Evolutionary conservation across 1,140 invertebrate species (phyloP).

Genomic region (Scaptomyza montana): DNA sequence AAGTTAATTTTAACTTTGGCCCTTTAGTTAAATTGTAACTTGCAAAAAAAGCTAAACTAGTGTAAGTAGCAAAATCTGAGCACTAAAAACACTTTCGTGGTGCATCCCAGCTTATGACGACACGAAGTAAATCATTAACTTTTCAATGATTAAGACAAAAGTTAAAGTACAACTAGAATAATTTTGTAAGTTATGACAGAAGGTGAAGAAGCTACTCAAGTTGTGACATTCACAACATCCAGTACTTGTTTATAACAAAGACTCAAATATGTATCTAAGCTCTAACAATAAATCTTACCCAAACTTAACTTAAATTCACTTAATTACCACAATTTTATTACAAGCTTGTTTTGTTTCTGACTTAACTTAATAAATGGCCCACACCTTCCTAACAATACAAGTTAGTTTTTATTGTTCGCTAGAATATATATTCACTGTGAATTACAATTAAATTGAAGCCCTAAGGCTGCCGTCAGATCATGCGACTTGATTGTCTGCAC

Average conservation of each 20-base stretch:
- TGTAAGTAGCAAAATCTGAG: neutral
- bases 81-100: neutral
- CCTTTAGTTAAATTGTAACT: constrained; percentile 6
- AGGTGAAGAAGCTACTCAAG: no score
- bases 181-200: no score
- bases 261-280: no score
- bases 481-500: constrained; percentile 27
- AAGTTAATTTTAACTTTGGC: constrained; percentile 28
- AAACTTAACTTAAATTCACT: no score
- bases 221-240: no score
- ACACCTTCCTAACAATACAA: neutral
- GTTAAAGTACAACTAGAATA: no score
- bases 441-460: constrained; percentile 36
- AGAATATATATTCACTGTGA: constrained; percentile 6
- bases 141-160: neutral
- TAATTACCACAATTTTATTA: no score
- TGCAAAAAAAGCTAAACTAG: neutral
- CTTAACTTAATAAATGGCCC: neutral
- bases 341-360: no score
- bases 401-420: neutral
- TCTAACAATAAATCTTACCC: no score
- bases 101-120: neutral
- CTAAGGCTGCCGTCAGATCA: constrained; percentile 8
- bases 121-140: neutral
- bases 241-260: no score